phyloP scores from a whole-genome alignment of 1,140 invertebrate genomes.

The Aleiodes sp. region DNA sequence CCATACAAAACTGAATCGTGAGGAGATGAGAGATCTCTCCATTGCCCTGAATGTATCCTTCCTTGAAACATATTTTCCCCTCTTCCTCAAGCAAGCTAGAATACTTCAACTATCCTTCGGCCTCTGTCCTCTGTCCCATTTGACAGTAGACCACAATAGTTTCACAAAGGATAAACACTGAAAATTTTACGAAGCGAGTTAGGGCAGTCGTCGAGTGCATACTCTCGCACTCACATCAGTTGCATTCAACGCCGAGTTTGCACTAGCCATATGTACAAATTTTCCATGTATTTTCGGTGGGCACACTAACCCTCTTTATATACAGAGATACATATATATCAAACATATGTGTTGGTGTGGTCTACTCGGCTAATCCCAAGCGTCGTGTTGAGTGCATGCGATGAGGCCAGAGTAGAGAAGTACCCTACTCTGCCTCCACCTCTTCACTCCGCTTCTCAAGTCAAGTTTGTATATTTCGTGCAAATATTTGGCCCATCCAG shows the following conservation, averaged over 20 bases:
- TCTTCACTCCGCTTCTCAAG: neutral
- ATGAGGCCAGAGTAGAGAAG: neutral
- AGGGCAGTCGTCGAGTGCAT: constrained; percentile 11
- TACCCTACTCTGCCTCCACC: neutral
- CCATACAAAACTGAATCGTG: neutral
- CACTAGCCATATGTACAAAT: no score
- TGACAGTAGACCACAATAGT: neutral
- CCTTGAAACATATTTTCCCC: constrained; percentile 38
- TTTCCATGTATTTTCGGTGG: no score
- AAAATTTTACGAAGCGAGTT: neutral
- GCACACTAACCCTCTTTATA: no score
- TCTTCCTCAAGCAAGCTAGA: constrained; percentile 2
- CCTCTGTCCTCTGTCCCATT: neutral
- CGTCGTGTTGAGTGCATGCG: neutral
- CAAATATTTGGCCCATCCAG: constrained; percentile 32
- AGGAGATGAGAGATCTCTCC: constrained; percentile 12
- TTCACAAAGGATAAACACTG: neutral
- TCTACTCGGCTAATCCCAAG: constrained; percentile 27
- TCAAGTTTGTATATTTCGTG: constrained; percentile 27
- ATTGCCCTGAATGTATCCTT: constrained; percentile 23
- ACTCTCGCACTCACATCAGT: constrained; percentile 1
- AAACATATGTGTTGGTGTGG: neutral
- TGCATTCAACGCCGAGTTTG: neutral
- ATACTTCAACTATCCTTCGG: neutral
- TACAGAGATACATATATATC: neutral